These are phyloP conservation scores for Morbakka virulenta DNA, from an alignment of 30 jellyfish, hydroid and myxozoan species.

Conservation along the genomic window DNA sequence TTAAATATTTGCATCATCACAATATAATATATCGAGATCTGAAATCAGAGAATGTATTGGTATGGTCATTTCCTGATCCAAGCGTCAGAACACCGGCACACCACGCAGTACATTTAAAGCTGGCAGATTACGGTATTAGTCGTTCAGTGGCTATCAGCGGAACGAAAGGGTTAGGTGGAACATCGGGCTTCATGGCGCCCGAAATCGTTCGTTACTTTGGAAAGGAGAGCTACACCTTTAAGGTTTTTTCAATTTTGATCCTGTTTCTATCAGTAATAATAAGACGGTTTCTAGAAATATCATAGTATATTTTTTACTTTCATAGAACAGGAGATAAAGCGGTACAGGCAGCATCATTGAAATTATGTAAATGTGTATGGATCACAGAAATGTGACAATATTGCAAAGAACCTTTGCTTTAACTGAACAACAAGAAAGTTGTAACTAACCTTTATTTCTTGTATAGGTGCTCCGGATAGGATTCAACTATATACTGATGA, in stretches of 20 bases:
- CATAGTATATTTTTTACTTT: background rate
- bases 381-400: too few relatives aligned
- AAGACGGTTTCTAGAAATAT: background rate
- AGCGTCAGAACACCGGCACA: constrained; percentile 17
- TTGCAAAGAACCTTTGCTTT: too few relatives aligned
- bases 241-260: constrained; percentile 37
- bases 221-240: constrained; percentile 76
- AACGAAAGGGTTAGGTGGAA: constrained; percentile 75
- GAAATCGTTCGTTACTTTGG: constrained; percentile 80
- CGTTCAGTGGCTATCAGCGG: constrained; percentile 87
- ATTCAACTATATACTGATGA: too few relatives aligned
- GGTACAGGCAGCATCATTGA: too few relatives aligned
- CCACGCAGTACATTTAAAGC: constrained; percentile 37
- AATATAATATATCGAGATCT: constrained; percentile 86
- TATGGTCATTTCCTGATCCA: constrained; percentile 91
- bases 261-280: background rate
- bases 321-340: too few relatives aligned
- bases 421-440: too few relatives aligned
- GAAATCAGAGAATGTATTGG: constrained; percentile 88
- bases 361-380: too few relatives aligned
- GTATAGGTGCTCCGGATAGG: too few relatives aligned
- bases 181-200: constrained; percentile 96
- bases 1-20: constrained; percentile 75
- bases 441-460: too few relatives aligned
- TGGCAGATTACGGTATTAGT: constrained; percentile 96